phyloP scores from a whole-genome alignment of 35 echinoderm and acorn worm species.

The Diadema setosum region DNA sequence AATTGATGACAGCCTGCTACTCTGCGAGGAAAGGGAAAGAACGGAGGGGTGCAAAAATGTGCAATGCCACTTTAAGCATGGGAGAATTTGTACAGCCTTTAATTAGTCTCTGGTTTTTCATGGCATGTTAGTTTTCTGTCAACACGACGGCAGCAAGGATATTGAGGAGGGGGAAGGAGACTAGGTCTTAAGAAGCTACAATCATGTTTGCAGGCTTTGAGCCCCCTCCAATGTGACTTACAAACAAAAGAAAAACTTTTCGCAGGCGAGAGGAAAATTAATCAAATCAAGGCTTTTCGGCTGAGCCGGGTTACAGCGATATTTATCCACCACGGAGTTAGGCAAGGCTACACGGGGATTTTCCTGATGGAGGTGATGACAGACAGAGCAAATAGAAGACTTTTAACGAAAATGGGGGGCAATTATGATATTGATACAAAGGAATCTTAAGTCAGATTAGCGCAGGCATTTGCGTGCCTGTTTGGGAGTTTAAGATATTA shows the following conservation, averaged over 20 bases:
- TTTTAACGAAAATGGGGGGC: too few relatives aligned
- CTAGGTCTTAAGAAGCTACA: background rate
- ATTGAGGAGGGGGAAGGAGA: constrained; percentile 12
- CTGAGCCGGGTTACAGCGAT: background rate
- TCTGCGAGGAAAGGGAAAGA: too few relatives aligned
- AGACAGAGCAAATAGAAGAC: background rate
- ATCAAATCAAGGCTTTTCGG: constrained; percentile 26
- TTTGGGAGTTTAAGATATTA: too few relatives aligned
- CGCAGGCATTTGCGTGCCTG: too few relatives aligned
- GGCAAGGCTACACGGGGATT: constrained; percentile 7
- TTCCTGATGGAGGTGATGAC: background rate
- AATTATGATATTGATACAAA: too few relatives aligned
- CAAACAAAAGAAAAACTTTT: constrained; percentile 23
- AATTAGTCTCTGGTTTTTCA: background rate
- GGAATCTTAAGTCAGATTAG: too few relatives aligned
- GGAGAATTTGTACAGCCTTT: background rate
- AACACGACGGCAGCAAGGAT: constrained; percentile 9
- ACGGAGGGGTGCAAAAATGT: too few relatives aligned
- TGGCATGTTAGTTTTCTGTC: constrained; percentile 20
- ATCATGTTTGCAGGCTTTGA: constrained; percentile 15
- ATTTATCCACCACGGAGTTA: constrained; percentile 9
- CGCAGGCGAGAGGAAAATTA: constrained; percentile 18
- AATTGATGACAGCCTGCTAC: too few relatives aligned
- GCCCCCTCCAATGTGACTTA: background rate
- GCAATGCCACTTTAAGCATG: too few relatives aligned